Evolutionary conservation across 1,140 invertebrate genomes (phyloP).

Genomic region (Coenobita brevimanus): DNA sequence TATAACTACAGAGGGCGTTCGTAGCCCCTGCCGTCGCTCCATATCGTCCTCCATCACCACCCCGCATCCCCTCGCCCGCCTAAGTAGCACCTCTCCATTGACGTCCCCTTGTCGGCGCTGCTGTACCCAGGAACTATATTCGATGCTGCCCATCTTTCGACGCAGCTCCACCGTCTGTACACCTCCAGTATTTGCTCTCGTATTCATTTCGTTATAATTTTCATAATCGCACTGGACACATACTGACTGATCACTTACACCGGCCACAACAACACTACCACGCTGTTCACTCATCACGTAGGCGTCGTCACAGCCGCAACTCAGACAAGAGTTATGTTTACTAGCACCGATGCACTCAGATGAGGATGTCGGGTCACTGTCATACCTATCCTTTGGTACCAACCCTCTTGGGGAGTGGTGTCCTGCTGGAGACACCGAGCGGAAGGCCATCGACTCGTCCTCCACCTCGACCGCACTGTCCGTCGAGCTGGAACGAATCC

Average conservation of each 20-base stretch:
- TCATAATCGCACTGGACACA: not conserved
- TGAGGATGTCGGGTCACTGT: not conserved
- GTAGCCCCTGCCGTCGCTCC: not conserved
- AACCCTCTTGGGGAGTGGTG: not conserved
- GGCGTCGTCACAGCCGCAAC: not conserved
- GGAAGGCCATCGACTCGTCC: not conserved
- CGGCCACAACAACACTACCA: not conserved
- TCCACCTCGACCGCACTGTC: constrained; percentile 66
- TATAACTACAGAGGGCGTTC: constrained; percentile 87
- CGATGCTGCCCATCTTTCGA: not conserved
- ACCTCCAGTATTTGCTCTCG: not conserved
- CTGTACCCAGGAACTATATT: not conserved
- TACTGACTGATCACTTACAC: not conserved
- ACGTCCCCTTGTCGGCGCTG: constrained; percentile 30
- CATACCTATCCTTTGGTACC: not conserved
- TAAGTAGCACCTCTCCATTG: constrained; percentile 36
- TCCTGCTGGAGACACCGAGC: not conserved
- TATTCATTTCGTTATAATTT: not conserved
- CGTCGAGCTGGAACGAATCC: constrained; percentile 43
- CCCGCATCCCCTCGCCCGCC: constrained; percentile 25
- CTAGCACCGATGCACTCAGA: not conserved
- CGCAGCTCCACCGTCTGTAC: constrained; percentile 27
- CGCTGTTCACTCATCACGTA: too few relatives aligned
- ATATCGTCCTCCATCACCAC: constrained; percentile 3
- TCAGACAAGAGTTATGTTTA: not conserved